Evolutionary conservation across 2,797 vertebrate genomes (phyloP), one percentile per base, ranked within the genome.

Genomic region (Hydrocynus forskahlii): DNA sequence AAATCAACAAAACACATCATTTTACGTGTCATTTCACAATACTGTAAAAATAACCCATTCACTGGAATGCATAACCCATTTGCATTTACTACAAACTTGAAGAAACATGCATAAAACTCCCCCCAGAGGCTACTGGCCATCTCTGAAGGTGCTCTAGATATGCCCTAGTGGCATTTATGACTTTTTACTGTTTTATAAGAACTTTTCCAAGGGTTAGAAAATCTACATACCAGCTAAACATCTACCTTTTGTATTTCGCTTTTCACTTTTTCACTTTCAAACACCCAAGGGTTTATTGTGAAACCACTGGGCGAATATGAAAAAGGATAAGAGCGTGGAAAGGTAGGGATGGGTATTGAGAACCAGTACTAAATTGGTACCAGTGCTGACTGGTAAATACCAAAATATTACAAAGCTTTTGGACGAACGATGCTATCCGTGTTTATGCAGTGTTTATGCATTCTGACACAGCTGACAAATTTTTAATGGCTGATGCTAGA

Each of bases 141-240:
- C 40, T 76, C 38, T 76, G 16, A 72, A 80, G 6, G 74, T 76
- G 67, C 7, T 57, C 7, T 4, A 14, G 29, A 52, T n/a, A n/a
- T 72, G 35, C 66, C 66, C 71, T 17, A 25, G 13, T 45, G 45
- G 23, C 54, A 79, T 64, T 62, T 73, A 29, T 78, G 13, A 63
- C 7, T 13, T 43, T n/a, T 25, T 29, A 4, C 67, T 40, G 13
- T 69, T 19, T 19, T 59, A 45, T 63, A 23, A 71, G 23, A 55
- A 50, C 43, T 66, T 80, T 83, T 23, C 19, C 35, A 57, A 4
- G 57, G 38, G 23, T 45, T 16, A 25, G 5, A 72, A 66, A 68
- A 80, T 52, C 64, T 52, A 19, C 13, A 60, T 19, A 21, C 69
- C 52, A 38, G 50, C 62, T 1, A 52, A 52, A 64, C 13, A 64